Evolutionary conservation across 2,797 vertebrate genomes (phyloP), one percentile per base, ranked within the genome.

Genomic region (Crenuchus spilurus): DNA sequence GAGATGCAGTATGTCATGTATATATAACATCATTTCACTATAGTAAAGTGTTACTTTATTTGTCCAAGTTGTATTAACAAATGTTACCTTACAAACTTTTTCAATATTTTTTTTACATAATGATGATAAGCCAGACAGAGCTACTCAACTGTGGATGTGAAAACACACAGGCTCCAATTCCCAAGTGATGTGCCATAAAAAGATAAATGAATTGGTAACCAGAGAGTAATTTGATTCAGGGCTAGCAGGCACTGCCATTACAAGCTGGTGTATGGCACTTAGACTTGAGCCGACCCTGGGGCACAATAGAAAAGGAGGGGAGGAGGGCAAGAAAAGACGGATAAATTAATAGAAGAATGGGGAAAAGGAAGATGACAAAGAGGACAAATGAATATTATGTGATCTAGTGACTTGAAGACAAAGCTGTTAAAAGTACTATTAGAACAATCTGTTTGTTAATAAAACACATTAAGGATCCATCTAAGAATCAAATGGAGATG

Each of bases 121-220:
- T n/a, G n/a, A n/a, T n/a, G n/a, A 37, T 37, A 4, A 37, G 35
- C 20, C 16, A 31, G 20, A 16, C 24, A 26, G 37, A 63, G 14
- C 22, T 28, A 4, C 8, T 26, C 62, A 31, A 48, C 62, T 20
- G 42, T 11, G 42, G 42, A 46, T 8, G 42, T 64, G 62, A 18
- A 48, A 48, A 64, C 62, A 64, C 24, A 31, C 62, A 46, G 42
- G 52, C 74, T 72, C 54, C 72, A 75, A 63, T 54, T 66, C 77
- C 72, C 75, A 66, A 20, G 69, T 69, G 78, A 57, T 51, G 48
- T 30, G 31, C 80, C 67, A 67, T 79, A 24, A 74, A n/a, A 55
- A 70, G 68, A 70, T 42, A 82, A 82, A 82, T 82, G 77, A 80
- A 82, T 77, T 80, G 80, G 72, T 72, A 82, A 80, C 80, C 64